Evolutionary conservation across 2,888 invertebrate species (phyloP).

Genomic region (Caenorhabditis japonica): DNA sequence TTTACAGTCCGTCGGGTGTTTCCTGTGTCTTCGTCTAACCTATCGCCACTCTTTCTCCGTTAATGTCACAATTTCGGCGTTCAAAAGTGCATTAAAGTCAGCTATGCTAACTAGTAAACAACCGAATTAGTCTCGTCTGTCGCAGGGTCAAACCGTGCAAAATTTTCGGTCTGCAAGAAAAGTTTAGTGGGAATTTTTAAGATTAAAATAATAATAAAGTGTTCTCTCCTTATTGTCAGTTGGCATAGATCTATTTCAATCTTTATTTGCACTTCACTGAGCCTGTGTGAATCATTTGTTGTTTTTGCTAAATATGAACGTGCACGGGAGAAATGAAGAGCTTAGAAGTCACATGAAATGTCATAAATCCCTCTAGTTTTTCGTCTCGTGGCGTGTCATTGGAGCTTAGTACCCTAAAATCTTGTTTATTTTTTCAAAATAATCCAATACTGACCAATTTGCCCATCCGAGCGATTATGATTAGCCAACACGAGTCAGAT

Average conservation of each 20-base stretch:
- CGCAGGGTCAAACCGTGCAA: constrained; percentile 26
- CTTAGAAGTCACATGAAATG: too few relatives aligned
- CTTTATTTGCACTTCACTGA: too few relatives aligned
- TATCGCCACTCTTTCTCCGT: not conserved
- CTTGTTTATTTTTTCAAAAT: constrained; percentile 33
- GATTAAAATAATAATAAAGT: too few relatives aligned
- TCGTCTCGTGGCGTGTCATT: constrained; percentile 36
- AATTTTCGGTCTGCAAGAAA: constrained; percentile 19
- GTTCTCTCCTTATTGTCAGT: too few relatives aligned
- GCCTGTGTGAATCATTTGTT: too few relatives aligned
- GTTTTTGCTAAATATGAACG: too few relatives aligned
- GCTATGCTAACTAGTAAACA: constrained; percentile 38
- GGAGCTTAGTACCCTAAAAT: constrained; percentile 14
- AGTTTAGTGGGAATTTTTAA: too few relatives aligned
- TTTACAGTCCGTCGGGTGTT: constrained; percentile 4
- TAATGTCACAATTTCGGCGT: constrained; percentile 8
- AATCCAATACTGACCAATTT: constrained; percentile 32
- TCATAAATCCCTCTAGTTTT: too few relatives aligned
- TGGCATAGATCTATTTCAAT: too few relatives aligned
- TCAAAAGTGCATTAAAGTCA: constrained; percentile 28
- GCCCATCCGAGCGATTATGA: constrained; percentile 34
- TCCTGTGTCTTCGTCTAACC: not conserved
- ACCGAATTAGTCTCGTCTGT: constrained; percentile 28
- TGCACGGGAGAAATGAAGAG: too few relatives aligned
- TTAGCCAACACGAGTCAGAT: too few relatives aligned